Conservation (phyloP, 2,113 vertebrate genomes). For the Hirundichthys speculiger region DNA sequence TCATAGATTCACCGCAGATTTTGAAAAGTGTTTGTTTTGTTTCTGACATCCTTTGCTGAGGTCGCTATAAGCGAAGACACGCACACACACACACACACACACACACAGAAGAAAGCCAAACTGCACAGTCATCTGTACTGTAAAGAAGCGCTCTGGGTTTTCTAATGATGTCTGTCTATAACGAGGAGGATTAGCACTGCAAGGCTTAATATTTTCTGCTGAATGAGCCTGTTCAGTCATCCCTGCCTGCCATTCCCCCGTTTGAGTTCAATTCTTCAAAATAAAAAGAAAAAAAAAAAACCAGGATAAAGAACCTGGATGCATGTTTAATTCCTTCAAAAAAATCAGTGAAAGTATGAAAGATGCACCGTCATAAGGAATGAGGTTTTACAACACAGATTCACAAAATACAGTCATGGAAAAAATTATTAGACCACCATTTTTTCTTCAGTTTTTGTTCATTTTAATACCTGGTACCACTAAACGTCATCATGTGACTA, state of each 20-base stretch:
- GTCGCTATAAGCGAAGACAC: slow-evolving; percentile 22
- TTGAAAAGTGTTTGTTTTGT: slow-evolving; percentile 35
- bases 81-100: slow-evolving; percentile 5
- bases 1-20: slow-evolving; percentile 6
- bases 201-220: slow-evolving; percentile 66
- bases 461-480: too few species aligned
- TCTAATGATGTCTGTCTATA: slow-evolving; percentile 70
- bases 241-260: slow-evolving; percentile 21
- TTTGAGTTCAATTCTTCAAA: slow-evolving; percentile 24
- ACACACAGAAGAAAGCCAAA: slow-evolving; percentile 33
- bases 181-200: slow-evolving; percentile 69
- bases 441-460: too few species aligned
- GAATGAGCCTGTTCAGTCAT: slow-evolving; percentile 52
- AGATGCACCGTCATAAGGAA: too few species aligned
- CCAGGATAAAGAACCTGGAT: too few species aligned
- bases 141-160: slow-evolving; percentile 47
- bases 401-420: too few species aligned
- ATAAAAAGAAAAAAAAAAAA: too few species aligned
- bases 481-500: too few species aligned
- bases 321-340: too few species aligned
- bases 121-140: slow-evolving; percentile 60
- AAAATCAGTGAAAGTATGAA: too few species aligned
- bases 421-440: too few species aligned
- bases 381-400: too few species aligned
- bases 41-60: slow-evolving; percentile 40